Evolutionary conservation across 2,888 invertebrate genomes (phyloP).

Genomic region (Alviniconcha strummeri): DNA sequence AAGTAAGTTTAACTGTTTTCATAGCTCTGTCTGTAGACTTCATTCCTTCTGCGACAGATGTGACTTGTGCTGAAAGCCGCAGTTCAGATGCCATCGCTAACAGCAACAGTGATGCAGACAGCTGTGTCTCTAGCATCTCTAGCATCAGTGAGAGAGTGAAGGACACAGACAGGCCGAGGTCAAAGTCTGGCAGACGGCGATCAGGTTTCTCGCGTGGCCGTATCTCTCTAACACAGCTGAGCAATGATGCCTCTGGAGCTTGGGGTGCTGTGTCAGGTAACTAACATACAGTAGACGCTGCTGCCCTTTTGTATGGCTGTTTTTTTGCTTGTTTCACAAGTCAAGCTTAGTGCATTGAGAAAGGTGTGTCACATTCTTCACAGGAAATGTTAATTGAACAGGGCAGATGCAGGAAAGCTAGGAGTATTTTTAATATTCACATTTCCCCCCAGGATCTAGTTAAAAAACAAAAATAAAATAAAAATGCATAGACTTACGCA

Average conservation of each 20-base stretch:
- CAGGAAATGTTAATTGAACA: too few species aligned
- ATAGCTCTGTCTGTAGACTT: neutral
- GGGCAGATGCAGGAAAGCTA: too few species aligned
- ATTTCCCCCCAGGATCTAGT: too few species aligned
- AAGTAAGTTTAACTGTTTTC: too few species aligned
- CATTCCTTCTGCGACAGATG: neutral
- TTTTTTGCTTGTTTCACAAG: neutral
- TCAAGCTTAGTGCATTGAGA: too few species aligned
- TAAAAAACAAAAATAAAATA: too few species aligned
- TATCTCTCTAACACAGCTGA: slow-evolving; percentile 22
- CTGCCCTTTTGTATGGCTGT: neutral
- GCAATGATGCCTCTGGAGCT: slow-evolving; percentile 4
- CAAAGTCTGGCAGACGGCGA: slow-evolving; percentile 23
- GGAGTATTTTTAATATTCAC: too few species aligned
- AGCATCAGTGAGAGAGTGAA: neutral
- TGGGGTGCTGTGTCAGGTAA: neutral
- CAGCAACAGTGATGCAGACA: neutral
- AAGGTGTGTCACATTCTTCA: too few species aligned
- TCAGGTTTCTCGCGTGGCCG: slow-evolving; percentile 24
- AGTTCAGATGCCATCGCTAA: neutral
- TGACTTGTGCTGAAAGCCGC: neutral
- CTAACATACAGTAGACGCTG: neutral
- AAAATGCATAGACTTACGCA: too few species aligned
- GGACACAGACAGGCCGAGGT: slow-evolving; percentile 7
- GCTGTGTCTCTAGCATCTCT: neutral